These are phyloP conservation scores for Mesodorylaimus sp. DNA, from an alignment of 2,888 invertebrate genomes.

Conservation along the genomic window DNA sequence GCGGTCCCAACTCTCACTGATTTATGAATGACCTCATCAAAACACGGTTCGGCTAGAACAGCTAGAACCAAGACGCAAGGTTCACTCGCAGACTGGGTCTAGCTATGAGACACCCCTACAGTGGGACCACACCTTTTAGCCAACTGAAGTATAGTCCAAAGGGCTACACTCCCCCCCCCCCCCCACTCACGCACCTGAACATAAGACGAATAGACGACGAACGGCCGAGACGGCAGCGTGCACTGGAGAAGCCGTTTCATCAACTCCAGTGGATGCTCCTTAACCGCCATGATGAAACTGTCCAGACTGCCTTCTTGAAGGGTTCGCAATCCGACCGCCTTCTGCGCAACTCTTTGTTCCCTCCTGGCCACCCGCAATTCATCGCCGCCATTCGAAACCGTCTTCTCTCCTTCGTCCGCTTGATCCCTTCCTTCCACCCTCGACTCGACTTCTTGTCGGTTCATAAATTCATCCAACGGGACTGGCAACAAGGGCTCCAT, in stretches of 20 bases:
- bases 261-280: constrained; percentile 28
- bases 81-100: no score
- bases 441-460: neutral
- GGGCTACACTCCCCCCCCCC: no score
- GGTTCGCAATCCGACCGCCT: no score
- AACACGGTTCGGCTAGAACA: no score
- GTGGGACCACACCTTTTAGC: no score
- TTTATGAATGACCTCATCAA: no score
- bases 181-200: constrained; percentile 27
- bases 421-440: neutral
- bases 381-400: neutral
- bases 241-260: constrained; percentile 27
- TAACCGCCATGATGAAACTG: constrained; percentile 26
- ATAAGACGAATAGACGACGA: constrained; percentile 31
- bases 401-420: neutral
- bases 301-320: neutral
- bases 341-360: no score
- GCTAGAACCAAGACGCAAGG: no score
- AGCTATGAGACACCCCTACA: no score
- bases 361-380: neutral
- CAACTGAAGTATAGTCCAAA: no score
- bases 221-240: constrained; percentile 28
- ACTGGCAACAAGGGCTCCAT: neutral
- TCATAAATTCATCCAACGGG: neutral
- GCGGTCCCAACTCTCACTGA: no score